A percentile compares a stretch with the other conserved stretches of the same genome.
Conservation (phyloP, 2,113 vertebrate species). For the Isichthys henryi region DNA sequence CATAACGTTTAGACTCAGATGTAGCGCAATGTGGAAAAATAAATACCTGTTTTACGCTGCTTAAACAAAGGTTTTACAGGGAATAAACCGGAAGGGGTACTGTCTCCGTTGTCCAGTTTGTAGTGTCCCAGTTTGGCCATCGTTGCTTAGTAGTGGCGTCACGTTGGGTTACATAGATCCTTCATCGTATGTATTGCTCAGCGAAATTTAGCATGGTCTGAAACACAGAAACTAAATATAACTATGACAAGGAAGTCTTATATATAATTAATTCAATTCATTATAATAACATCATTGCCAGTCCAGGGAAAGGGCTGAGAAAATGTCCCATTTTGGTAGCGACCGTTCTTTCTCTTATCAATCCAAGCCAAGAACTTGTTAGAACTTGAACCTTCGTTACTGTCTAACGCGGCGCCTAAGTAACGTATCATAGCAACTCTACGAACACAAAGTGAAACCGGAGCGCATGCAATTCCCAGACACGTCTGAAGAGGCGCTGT, state of each 20-base stretch:
- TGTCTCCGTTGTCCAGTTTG: slow-evolving; percentile 50
- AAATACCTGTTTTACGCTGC: slow-evolving; percentile 52
- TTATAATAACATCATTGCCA: neutral
- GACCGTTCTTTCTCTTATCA: neutral
- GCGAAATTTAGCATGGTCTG: neutral
- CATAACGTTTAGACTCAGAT: neutral
- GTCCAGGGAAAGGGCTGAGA: neutral
- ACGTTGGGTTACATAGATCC: neutral
- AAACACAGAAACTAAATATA: neutral
- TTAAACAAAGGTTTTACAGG: slow-evolving; percentile 52
- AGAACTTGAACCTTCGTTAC: neutral
- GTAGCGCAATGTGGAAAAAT: neutral
- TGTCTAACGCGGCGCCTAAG: neutral
- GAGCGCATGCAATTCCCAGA: neutral
- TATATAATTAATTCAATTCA: neutral
- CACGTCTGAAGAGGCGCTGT: neutral
- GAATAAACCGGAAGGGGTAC: slow-evolving; percentile 50
- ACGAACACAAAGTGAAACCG: neutral
- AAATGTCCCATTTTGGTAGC: neutral
- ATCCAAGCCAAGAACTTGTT: neutral
- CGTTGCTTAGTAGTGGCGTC: neutral
- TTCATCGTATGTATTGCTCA: neutral
- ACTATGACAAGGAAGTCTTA: neutral
- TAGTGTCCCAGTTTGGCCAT: slow-evolving; percentile 45
- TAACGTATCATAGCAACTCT: slow-evolving; percentile 12